Evolutionary conservation across 2,797 vertebrate genomes (phyloP), one percentile per base, ranked within the genome.

Genomic region (Prunella strophiata): DNA sequence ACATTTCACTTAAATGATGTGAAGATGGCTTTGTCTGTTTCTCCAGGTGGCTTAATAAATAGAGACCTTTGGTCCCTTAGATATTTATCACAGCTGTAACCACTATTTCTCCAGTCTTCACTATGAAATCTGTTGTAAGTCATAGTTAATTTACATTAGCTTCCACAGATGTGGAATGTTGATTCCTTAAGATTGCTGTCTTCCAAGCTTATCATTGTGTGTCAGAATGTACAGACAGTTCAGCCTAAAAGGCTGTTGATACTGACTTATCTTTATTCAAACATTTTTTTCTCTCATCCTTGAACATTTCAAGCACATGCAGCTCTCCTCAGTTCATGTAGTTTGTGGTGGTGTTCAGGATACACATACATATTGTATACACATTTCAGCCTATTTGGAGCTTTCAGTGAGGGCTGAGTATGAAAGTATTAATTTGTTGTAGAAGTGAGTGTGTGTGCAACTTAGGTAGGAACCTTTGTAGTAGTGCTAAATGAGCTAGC

Each of bases 11-110:
- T 73, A 73, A 93, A 78, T 52, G 43, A 90, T 45, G 26, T 62
- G 29, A 78, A 91, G 80, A 76, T 4, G 4, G 48, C n/a, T 90
- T 91, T 90, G 85, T 82, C 83, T 78, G 20, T 90, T 93, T 90
- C 67, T 91, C 48, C 77, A 86, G 74, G 40, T 90, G 59, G 34
- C 48, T 73, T 90, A 87, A 91, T 91, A 93, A 80, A 80, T 68
- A 76, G 58, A 91, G 47, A 91, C 62, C 73, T 95, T 96, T 91
- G 59, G 40, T 91, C 36, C 42, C 51, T 43, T 79, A 91, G 91
- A 95, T 96, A 43, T 19, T 94, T 96, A 96, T 96, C 94, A n/a
- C 55, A 86, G 76, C 66, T 94, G 73, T 86, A 93, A 78, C 47
- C 82, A 50, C 50, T 81, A 21, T 66, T 93, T 91, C 62, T 78